phyloP scores from a whole-genome alignment of 2,113 vertebrate genomes.

The Lepisosteus osseus region DNA sequence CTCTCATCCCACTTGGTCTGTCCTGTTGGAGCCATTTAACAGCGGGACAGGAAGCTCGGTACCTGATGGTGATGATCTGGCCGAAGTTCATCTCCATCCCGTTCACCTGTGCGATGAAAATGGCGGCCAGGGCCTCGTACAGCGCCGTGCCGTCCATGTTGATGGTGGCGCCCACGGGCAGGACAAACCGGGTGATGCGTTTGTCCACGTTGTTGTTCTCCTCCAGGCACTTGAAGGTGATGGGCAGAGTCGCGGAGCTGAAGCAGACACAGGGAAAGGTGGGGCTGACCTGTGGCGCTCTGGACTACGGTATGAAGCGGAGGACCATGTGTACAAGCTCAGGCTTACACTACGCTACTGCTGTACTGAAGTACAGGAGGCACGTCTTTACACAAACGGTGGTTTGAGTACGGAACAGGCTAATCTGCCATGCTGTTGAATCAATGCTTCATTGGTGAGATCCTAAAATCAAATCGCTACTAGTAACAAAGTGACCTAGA shows the following conservation, averaged over 20 bases:
- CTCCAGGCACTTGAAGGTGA: constrained; percentile 94
- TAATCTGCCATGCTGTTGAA: no score
- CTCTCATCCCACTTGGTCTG: no score
- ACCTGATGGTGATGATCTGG: constrained; percentile 97
- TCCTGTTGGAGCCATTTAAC: not conserved
- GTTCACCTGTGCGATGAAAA: constrained; percentile 96
- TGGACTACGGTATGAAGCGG: no score
- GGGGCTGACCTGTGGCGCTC: no score
- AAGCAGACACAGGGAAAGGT: constrained; percentile 14
- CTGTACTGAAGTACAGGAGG: no score
- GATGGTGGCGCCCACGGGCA: constrained; percentile 91
- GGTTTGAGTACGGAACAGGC: no score
- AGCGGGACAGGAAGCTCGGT: constrained; percentile 23
- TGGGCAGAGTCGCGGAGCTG: constrained; percentile 90
- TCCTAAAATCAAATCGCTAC: no score
- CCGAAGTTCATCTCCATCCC: constrained; percentile 89
- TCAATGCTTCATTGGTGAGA: no score
- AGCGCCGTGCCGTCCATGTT: constrained; percentile 95
- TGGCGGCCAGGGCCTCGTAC: constrained; percentile 92
- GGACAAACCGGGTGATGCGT: constrained; percentile 88
- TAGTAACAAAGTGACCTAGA: no score
- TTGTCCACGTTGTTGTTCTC: constrained; percentile 92
- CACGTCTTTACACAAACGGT: no score
- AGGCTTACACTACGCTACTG: no score
- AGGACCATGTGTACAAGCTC: no score